Conservation (phyloP, 2,888 invertebrate genomes). For the Melanotus villosus region DNA sequence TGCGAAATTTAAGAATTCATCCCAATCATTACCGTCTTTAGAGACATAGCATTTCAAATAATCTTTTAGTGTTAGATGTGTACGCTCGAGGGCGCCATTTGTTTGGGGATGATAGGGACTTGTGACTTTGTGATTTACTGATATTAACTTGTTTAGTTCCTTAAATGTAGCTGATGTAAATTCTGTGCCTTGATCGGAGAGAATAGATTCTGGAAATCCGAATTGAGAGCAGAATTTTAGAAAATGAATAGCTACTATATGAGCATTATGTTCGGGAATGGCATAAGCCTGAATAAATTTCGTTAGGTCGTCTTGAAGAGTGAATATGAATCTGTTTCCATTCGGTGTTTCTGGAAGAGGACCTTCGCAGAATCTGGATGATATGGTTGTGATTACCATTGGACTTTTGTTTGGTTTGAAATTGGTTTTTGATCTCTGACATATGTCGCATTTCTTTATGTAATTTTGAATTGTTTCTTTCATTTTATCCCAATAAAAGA, state of each 20-base stretch:
- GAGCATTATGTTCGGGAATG: slow-evolving; percentile 57
- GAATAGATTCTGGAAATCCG: slow-evolving; percentile 61
- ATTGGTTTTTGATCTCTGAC: no score
- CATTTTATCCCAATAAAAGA: no score
- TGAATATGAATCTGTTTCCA: slow-evolving; percentile 55
- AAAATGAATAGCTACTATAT: slow-evolving; percentile 58
- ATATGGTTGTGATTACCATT: not conserved
- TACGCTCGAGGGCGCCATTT: no score
- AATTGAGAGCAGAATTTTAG: slow-evolving; percentile 59
- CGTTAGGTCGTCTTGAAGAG: slow-evolving; percentile 57
- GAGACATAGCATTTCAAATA: slow-evolving; percentile 58
- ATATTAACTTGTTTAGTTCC: no score
- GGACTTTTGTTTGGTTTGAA: no score
- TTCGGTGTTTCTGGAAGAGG: slow-evolving; percentile 53
- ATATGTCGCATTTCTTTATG: no score
- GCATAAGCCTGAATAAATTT: slow-evolving; percentile 58
- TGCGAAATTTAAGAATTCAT: slow-evolving; percentile 51
- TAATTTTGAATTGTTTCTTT: no score
- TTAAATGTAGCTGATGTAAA: slow-evolving; percentile 60
- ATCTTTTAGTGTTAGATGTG: slow-evolving; percentile 56
- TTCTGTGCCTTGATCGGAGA: slow-evolving; percentile 62
- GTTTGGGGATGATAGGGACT: no score
- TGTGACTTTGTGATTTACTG: slow-evolving; percentile 59
- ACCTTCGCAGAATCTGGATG: slow-evolving; percentile 40
- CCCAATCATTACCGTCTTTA: no score